Conservation (phyloP, 2,888 invertebrate genomes). For the Zelleria hepariella region DNA sequence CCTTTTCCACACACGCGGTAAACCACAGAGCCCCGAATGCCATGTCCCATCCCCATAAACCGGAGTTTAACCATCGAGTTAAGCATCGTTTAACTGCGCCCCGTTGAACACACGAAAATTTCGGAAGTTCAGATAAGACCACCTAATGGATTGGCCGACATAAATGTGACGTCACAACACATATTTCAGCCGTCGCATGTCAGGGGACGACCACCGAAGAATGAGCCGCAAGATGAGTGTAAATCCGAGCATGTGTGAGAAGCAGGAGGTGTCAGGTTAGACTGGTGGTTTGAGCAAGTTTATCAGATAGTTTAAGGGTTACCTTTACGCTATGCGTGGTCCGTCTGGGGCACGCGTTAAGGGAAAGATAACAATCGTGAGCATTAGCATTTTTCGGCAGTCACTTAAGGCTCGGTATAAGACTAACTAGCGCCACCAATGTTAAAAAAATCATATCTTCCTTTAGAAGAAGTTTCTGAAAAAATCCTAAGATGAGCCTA, state of each 20-base stretch:
- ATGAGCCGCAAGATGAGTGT: constrained; percentile 19
- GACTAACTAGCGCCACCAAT: too few species aligned
- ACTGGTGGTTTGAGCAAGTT: constrained; percentile 37
- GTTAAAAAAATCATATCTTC: too few species aligned
- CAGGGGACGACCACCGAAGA: constrained; percentile 25
- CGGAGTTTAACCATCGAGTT: neutral
- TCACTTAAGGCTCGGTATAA: constrained; percentile 29
- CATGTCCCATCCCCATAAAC: constrained; percentile 54
- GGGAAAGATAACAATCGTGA: constrained; percentile 47
- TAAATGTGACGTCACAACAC: constrained; percentile 69
- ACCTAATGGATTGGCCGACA: constrained; percentile 70
- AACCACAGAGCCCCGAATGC: constrained; percentile 21
- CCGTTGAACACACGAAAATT: constrained; percentile 45
- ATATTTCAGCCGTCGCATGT: constrained; percentile 67
- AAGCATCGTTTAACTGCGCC: constrained; percentile 5
- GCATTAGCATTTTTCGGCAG: constrained; percentile 64
- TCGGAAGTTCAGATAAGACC: constrained; percentile 66
- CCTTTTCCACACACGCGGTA: neutral
- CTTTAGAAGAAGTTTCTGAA: too few species aligned
- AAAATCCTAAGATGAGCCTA: too few species aligned
- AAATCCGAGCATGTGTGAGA: constrained; percentile 3
- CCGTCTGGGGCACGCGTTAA: constrained; percentile 51
- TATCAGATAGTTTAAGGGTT: constrained; percentile 67
- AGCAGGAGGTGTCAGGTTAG: constrained; percentile 21
- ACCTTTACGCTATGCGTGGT: constrained; percentile 64